These are phyloP conservation scores for Pterois miles DNA, from an alignment of 2,797 vertebrate species.

Conservation along the genomic window DNA sequence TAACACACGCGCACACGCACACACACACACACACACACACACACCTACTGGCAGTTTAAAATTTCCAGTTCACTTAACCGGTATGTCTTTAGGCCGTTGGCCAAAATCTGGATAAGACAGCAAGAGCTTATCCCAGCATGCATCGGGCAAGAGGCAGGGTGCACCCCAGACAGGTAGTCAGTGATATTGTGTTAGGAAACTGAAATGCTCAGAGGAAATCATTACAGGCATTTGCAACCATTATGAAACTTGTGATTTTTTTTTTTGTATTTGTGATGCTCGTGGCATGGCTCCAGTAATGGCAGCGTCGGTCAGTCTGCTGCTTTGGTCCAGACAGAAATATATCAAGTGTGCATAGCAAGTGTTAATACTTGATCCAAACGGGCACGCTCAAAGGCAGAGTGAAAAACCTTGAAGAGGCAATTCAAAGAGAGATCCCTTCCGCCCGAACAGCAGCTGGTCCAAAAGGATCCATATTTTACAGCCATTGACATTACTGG, in stretches of 20 bases:
- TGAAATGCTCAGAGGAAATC: neutral
- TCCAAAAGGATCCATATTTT: accelerated
- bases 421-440: too few species aligned
- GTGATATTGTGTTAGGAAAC: neutral
- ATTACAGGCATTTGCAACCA: neutral
- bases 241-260: neutral
- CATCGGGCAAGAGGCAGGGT: conserved; percentile 8
- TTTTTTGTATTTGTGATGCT: neutral
- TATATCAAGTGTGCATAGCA: neutral
- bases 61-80: neutral
- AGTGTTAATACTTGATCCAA: neutral
- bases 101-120: neutral
- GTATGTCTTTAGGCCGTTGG: neutral
- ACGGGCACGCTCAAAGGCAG: neutral
- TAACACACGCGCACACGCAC: too few species aligned
- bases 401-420: neutral
- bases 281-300: neutral
- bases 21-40: neutral
- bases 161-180: neutral
- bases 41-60: neutral
- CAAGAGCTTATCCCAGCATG: conserved; percentile 3
- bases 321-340: neutral
- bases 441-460: too few species aligned
- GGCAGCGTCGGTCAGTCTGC: neutral
- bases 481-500: too few species aligned